Evolutionary conservation across 92 coral and sea anemone genomes (phyloP), one percentile per base, ranked within the genome.

Genomic region (Epizoanthus illoricatus): DNA sequence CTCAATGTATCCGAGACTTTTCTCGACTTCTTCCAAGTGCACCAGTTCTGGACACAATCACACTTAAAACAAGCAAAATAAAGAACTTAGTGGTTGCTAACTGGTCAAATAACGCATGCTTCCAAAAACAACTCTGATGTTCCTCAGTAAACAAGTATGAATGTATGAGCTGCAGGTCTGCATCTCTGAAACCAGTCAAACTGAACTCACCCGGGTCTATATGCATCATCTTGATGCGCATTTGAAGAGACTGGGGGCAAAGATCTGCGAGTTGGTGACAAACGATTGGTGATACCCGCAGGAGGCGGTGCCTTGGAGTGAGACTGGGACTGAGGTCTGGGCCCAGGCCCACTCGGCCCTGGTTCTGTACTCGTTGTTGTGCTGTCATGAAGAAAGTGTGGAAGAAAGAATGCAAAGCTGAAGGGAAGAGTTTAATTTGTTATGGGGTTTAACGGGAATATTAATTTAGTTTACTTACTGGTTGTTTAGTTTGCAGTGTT

Each of bases 211-310:
- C 97, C 98, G 55, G 98, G 88, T 76, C 98, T 93, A 86, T 88
- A 90, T 85, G 98, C 85, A 89, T 96, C 97, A 80, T 96, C 99
- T 86, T 92, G 97, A 80, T 94, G 95, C 64, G 83, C 87, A 63
- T 78, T 78, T 59, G 93, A 86, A 33, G 99, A 88, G 41, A 90
- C 98, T 20, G 99, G 99, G 75, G 99, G 99, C 78, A 96, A 88
- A 7, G 99, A 96, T 87, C 98, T 91, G 83, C 99, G 98, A 56
- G 94, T 90, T 61, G 99, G 99, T 79, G 92, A 93, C 80, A 93
- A 90, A 55, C 98, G 94, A 89, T 91, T 93, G 49, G 97, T 79
- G 41, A 93, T 67, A 59, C 88, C 84, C 56, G 85, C 87, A 61
- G 94, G 84, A 33, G 92, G 94, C 15, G 97, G 94, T 47, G 78